Evolutionary conservation across 2,888 invertebrate species (phyloP), one percentile per base, ranked within the genome.

Genomic region (Autographa gamma): DNA sequence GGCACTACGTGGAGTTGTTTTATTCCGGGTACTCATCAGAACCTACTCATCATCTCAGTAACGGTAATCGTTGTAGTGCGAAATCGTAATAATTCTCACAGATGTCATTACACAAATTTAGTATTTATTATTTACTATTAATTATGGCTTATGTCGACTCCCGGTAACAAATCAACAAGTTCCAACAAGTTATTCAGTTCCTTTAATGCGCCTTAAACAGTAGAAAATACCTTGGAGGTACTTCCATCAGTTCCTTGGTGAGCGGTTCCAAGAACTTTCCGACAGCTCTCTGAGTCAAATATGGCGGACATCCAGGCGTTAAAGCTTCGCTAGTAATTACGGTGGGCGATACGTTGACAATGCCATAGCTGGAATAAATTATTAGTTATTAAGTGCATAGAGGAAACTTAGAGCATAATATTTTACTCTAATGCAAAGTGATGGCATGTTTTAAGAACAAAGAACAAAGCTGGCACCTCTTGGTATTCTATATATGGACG

Each of bases 231-330:
- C 88, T 90, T 60, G 92, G 92, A 52, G 94, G 92, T 18, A 90
- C 82, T 85, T 91, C 92, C 1, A 81, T 85, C 6, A 95, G 83
- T 73, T 92, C 91, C 66, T 87, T 88, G 8, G 93, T 94, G 11
- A 96, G 83, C 0, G 96, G 96, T 69, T 89, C 89, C 56, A 95
- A 89, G 77, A 88, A 96, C 79, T 92, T 91, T 19, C 91, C 96
- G 52, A 96, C 79, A 5, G 92, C 91, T 34, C 86, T 82, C 80
- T 96, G 96, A 0, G 96, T 96, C 19, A 96, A 88, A 63, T 93
- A 86, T 6, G 96, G 96, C 0, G 93, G 88, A 18, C 88, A 88
- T 7, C 88, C 88, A 0, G 96, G 96, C 0, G 92, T 93, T 71
- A 96, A 86, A 60, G 90, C 89, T 72, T 95, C 93, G 59, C 93